phyloP scores from a whole-genome alignment of 2,797 vertebrate species.

The Esox masquinongy region DNA sequence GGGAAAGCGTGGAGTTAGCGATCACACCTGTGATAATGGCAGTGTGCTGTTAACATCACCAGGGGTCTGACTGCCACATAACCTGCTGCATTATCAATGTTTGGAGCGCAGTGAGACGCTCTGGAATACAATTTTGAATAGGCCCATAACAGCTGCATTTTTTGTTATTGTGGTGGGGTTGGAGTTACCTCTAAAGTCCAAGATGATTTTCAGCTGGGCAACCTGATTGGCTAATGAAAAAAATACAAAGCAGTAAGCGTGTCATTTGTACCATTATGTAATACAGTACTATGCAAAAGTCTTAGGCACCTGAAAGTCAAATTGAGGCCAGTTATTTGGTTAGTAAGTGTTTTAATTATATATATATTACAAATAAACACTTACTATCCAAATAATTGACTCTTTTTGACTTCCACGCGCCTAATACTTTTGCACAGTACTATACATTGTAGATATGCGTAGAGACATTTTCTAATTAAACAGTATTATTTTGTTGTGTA shows the following conservation, averaged over 20 bases:
- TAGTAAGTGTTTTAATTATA: too few relatives aligned
- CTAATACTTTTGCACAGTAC: too few relatives aligned
- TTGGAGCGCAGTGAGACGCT: conserved; percentile 62
- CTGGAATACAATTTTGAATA: conserved; percentile 66
- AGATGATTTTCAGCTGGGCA: conserved; percentile 45
- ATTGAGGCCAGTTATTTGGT: too few relatives aligned
- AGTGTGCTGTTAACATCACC: conserved; percentile 66
- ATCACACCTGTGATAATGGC: conserved; percentile 78
- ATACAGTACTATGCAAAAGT: too few relatives aligned
- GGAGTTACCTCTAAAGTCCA: conserved; percentile 38
- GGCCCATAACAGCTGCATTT: background rate
- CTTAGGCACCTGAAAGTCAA: too few relatives aligned
- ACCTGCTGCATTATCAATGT: conserved; percentile 63
- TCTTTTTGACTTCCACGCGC: too few relatives aligned
- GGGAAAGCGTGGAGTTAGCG: conserved; percentile 39
- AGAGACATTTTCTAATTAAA: background rate
- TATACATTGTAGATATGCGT: background rate
- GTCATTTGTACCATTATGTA: background rate
- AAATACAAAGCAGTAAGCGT: conserved; percentile 26
- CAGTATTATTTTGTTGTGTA: background rate
- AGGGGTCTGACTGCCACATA: conserved; percentile 63
- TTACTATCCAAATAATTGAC: too few relatives aligned
- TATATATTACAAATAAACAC: too few relatives aligned
- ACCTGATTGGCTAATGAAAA: conserved; percentile 63
- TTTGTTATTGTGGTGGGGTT: conserved; percentile 31